Evolutionary conservation across 1,140 invertebrate species (phyloP), one percentile per base, ranked within the genome.

Genomic region (Himalopsyche phryganea): DNA sequence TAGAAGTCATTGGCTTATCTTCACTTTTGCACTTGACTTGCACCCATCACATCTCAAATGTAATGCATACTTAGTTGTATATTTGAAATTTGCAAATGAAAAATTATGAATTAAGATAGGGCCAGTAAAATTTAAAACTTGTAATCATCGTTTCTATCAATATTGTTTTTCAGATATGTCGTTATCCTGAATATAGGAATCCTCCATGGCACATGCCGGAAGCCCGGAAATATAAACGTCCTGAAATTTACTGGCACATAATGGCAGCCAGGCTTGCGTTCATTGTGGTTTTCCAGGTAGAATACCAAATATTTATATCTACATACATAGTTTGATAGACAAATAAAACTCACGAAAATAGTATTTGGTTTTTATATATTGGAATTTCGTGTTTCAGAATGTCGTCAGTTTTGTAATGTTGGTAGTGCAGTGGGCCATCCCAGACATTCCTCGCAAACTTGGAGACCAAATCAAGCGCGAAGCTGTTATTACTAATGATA

Each of bases 271-370:
- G 92, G 56, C 75, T 98, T 11, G 85, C 85, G 2, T 98, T 98
- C 72, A 87, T 98, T 32, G 90, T 98, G 5, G 78, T 96, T 1
- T 98, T 97, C 79, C 92, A 96, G 83, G 92, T 95, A 59, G 11
- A 5, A 18, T 18, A 18, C 14, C 46, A 18, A 9, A 75, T 38
- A 15, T 15, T 38, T n/a, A n/a, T n/a, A n/a, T n/a, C n/a, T n/a
- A n/a, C n/a, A n/a, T n/a, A n/a, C n/a, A n/a, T n/a, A n/a, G n/a
- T n/a, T n/a, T n/a, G n/a, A n/a, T n/a, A n/a, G n/a, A n/a, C n/a
- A n/a, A n/a, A n/a, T n/a, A n/a, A n/a, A n/a, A n/a, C n/a, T n/a
- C n/a, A n/a, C n/a, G n/a, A n/a, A n/a, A n/a, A n/a, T n/a, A n/a
- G n/a, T n/a, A n/a, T n/a, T n/a, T n/a, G n/a, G n/a, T n/a, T n/a